Base-by-base conservation (phyloP, 2,113 vertebrate species). In the Isichthys henryi region DNA sequence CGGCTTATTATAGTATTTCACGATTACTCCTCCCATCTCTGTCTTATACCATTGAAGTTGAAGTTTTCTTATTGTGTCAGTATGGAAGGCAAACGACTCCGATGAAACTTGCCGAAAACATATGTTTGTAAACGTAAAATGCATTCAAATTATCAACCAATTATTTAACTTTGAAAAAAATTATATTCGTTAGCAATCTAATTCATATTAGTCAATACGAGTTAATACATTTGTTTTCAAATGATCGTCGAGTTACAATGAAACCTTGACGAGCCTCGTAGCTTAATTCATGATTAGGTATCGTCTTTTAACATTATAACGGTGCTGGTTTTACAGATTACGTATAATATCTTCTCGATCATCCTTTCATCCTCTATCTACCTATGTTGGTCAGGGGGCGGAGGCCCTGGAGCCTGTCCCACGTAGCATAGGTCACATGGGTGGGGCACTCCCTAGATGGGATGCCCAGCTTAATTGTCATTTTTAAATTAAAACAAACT, bases 1-100 rank as follows among this genome's bases (percentile, higher is more conserved):
- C n/a, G 21, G 21, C 82, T 84, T 23, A 84, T 84, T 48, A 84
- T 84, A 84, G 45, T 84, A 80, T 84, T 84, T 84, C 39, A 46
- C 45, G 48, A 48, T 84, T 48, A 84, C 21, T 84, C 45, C 23
- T 45, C 3, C 21, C 45, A 46, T 23, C 19, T n/a, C 46, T 84
- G 45, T 84, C 45, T 84, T n/a, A 48, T 48, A 21, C 23, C 6
- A 48, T 6, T 39, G 15, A 43, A 84, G 82, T 39, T 84, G 2
- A 84, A 48, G 35, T 77, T 35, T 31, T 46, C 43, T 83, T 3
- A 19, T 77, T 31, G 23, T 5, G 3, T 15, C 70, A 77, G 15
- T 39, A 77, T 77, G 70, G 70, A 77, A 77, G 35, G 31, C 31
- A 77, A 39, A 35, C 31, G 27, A 17, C 27, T 77, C n/a, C n/a